Evolutionary conservation across 2,797 vertebrate species (phyloP).

Genomic region (Chelon auratus): DNA sequence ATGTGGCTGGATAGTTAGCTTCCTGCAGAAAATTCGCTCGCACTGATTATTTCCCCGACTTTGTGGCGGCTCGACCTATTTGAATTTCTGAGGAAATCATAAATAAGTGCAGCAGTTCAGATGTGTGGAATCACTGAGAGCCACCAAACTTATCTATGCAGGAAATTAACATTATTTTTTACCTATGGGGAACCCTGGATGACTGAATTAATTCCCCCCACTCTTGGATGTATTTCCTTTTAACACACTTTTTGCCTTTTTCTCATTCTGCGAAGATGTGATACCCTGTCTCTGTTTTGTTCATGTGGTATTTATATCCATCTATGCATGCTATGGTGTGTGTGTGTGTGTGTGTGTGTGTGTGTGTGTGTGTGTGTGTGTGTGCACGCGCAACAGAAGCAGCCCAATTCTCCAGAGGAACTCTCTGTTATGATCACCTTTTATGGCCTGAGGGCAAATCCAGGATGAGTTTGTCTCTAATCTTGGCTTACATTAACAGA

Average conservation of each 20-base stretch:
- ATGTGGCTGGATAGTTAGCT: neutral
- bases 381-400: constrained; percentile 17
- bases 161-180: neutral
- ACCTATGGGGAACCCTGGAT: neutral
- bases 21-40: neutral
- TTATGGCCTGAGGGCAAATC: constrained; percentile 37
- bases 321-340: neutral
- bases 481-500: constrained; percentile 11
- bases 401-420: constrained; percentile 20
- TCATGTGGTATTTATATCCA: neutral
- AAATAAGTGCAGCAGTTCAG: neutral
- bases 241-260: neutral
- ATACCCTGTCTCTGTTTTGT: too few species aligned
- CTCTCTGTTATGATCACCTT: constrained; percentile 27
- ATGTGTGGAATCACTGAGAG: neutral
- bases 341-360: constrained; percentile 14
- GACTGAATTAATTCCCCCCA: neutral
- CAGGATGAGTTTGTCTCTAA: constrained; percentile 26
- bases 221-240: neutral
- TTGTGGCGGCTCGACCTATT: too few species aligned
- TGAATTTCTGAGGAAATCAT: neutral
- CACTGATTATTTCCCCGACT: neutral
- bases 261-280: neutral
- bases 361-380: constrained; percentile 15
- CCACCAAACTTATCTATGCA: neutral